Evolutionary conservation across 2,888 invertebrate genomes (phyloP).

Genomic region (Melolontha melolontha): DNA sequence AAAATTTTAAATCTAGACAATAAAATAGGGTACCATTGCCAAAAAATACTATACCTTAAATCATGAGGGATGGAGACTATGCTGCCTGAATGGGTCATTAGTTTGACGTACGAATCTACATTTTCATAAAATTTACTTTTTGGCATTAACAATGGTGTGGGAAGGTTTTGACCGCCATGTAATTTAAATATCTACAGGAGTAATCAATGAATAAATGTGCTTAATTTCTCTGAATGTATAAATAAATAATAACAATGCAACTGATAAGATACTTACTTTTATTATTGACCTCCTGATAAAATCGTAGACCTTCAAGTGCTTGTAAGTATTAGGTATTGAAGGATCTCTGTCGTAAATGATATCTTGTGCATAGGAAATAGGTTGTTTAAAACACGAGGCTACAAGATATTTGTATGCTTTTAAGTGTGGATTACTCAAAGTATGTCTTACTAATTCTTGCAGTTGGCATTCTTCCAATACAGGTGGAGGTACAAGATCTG

Average conservation of each 20-base stretch:
- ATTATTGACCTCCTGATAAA: conserved; percentile 61
- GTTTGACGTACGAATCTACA: conserved; percentile 74
- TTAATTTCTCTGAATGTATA: background rate
- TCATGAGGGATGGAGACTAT: conserved; percentile 89
- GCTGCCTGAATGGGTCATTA: conserved; percentile 90
- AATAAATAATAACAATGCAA: no score
- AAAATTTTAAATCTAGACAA: conserved; percentile 45
- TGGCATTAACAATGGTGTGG: conserved; percentile 86
- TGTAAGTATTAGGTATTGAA: conserved; percentile 62
- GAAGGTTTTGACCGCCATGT: conserved; percentile 84
- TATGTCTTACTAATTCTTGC: conserved; percentile 84
- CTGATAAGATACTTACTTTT: conserved; percentile 53
- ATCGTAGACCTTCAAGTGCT: conserved; percentile 64
- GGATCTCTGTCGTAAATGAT: conserved; percentile 83
- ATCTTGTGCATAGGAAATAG: conserved; percentile 72
- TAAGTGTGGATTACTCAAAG: conserved; percentile 83
- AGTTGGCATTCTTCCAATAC: conserved; percentile 88
- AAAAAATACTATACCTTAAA: conserved; percentile 70
- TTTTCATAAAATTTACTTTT: conserved; percentile 72
- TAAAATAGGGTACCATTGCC: background rate
- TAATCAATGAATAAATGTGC: background rate
- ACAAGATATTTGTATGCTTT: conserved; percentile 82
- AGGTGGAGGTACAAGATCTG: conserved; percentile 86
- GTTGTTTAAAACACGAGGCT: conserved; percentile 70
- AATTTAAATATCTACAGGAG: conserved; percentile 72